phyloP scores from a whole-genome alignment of 2,888 invertebrate genomes.

The Lagria hirta region DNA sequence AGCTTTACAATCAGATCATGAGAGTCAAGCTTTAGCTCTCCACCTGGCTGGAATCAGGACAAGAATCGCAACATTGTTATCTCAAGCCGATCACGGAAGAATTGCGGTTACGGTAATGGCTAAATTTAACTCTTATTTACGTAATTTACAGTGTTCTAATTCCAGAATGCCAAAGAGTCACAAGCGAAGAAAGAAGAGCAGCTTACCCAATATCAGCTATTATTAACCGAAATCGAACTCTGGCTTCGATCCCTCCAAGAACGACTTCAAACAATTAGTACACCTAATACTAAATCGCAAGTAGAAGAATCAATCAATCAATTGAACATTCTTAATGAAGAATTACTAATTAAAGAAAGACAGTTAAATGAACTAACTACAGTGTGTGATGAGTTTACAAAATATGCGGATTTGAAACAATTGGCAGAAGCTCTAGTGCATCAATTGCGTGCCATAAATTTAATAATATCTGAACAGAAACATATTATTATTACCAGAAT shows the following conservation, averaged over 20 bases:
- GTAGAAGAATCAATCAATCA: slow-evolving; percentile 45
- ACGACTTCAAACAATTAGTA: slow-evolving; percentile 36
- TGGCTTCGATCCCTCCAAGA: slow-evolving; percentile 57
- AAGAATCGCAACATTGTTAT: slow-evolving; percentile 65
- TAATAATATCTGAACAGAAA: slow-evolving; percentile 64
- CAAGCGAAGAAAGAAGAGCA: slow-evolving; percentile 60
- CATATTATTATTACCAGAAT: slow-evolving; percentile 63
- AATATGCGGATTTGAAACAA: slow-evolving; percentile 54
- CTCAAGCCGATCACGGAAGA: slow-evolving; percentile 69
- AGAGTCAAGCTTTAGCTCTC: slow-evolving; percentile 60
- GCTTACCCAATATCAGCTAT: slow-evolving; percentile 57
- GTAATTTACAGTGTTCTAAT: slow-evolving; percentile 22
- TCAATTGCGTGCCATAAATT: slow-evolving; percentile 61
- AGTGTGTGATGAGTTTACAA: slow-evolving; percentile 56
- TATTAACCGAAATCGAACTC: slow-evolving; percentile 58
- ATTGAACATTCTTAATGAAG: slow-evolving; percentile 46
- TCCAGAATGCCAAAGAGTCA: slow-evolving; percentile 58
- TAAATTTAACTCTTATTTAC: no score
- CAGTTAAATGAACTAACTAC: slow-evolving; percentile 55
- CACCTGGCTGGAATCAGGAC: slow-evolving; percentile 63
- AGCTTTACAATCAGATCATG: slow-evolving; percentile 66
- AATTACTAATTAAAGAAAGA: slow-evolving; percentile 55
- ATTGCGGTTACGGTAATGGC: slow-evolving; percentile 46
- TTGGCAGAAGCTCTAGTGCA: slow-evolving; percentile 56
- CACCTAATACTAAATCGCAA: slow-evolving; percentile 39